Evolutionary conservation across 2,113 vertebrate species (phyloP), one percentile per base, ranked within the genome.

Genomic region (Ptyas mucosa): DNA sequence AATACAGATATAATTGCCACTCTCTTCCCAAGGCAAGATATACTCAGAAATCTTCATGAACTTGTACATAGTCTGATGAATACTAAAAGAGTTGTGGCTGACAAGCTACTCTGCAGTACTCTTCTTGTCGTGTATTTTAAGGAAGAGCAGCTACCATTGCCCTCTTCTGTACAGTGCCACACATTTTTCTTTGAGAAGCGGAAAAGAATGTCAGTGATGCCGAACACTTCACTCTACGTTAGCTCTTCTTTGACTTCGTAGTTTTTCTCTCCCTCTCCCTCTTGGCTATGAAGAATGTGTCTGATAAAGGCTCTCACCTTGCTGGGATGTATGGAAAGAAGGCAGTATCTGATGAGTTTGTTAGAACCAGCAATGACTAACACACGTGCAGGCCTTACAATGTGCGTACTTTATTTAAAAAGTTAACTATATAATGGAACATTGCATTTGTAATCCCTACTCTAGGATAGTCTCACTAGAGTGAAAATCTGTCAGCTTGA

Each of bases 41-140:
- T 87, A 12, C 89, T 85, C 85, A 91, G 92, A 93, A 90, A n/a
- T 55, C 43, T 86, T 81, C 69, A 49, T 89, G 39, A 57, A 10
- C n/a, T n/a, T 90, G n/a, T 61, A 86, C 7, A 52, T 55, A n/a
- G 46, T 55, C 43, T 51, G 54, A 34, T n/a, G 49, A 85, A 85
- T 57, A 8, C 54, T 24, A 24, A 85, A n/a, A 24, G 43, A 23
- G 64, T 15, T 18, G 20, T 15, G 53, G 14, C 6, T 58, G 43
- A 43, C 46, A 34, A 39, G 15, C 26, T 34, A n/a, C 18, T 69
- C 46, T 34, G 15, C 14, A 49, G 9, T 7, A 18, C 39, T 89
- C 20, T 14, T 34, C 24, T 81, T 85, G 34, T 15, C 39, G 11
- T 52, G 21, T 53, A 21, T 3, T 92, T 51, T n/a, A 39, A 61